A percentile compares a stretch with the other conserved stretches of the same genome.
These are phyloP conservation scores for Saimiri boliviensis DNA, from an alignment of 2,113 vertebrate genomes.

Conservation along the genomic window DNA sequence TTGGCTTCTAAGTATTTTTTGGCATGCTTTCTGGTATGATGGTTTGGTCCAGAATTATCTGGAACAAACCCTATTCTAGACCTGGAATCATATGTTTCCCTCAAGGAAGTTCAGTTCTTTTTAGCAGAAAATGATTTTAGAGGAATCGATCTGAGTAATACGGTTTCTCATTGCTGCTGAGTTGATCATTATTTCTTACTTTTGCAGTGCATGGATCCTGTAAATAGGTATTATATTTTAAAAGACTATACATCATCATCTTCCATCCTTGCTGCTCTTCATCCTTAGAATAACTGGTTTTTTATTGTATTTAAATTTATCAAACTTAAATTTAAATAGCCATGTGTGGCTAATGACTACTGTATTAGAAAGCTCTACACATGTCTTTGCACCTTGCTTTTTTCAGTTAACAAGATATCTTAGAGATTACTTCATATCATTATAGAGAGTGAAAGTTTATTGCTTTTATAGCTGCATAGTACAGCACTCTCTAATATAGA, in stretches of 20 bases:
- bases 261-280: background rate
- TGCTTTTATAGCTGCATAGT: background rate
- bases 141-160: background rate
- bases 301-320: background rate
- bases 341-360: background rate
- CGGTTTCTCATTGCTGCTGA: background rate
- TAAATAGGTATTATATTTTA: background rate
- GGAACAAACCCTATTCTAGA: background rate
- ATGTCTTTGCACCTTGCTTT: background rate
- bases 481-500: background rate
- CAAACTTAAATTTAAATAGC: background rate
- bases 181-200: background rate
- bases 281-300: background rate
- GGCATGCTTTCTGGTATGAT: background rate
- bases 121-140: background rate
- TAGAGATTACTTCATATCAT: background rate
- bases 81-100: background rate
- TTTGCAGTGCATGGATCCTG: background rate
- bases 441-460: background rate
- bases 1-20: background rate
- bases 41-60: background rate
- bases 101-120: background rate
- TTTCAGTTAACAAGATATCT: background rate
- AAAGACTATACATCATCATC: background rate
- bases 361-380: background rate